Percentiles rank a stretch among this genome's conserved stretches.
phyloP scores from a whole-genome alignment of 1,140 invertebrate genomes.

The Arctopsyche grandis region DNA sequence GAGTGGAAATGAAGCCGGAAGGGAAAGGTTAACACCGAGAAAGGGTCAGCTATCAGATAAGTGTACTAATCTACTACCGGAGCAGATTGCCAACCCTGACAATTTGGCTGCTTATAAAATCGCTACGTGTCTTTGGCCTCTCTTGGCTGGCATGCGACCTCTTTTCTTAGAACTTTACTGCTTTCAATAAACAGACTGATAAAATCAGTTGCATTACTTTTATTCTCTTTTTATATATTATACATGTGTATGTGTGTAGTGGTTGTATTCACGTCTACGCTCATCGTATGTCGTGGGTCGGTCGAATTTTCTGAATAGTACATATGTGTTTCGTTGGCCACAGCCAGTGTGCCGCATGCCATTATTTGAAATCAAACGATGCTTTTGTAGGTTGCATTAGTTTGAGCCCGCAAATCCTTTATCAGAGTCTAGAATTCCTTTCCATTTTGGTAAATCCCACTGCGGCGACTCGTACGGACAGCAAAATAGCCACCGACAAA shows the following conservation, averaged over 20 bases:
- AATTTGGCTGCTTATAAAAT: conserved; percentile 8
- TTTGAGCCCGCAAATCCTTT: conserved; percentile 11
- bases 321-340: too few species aligned
- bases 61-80: neutral
- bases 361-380: neutral
- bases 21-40: neutral
- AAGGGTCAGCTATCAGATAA: neutral
- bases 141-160: neutral
- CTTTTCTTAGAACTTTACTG: too few species aligned
- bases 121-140: neutral
- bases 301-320: too few species aligned
- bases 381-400: neutral
- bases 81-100: neutral
- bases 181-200: neutral
- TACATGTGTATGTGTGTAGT: neutral
- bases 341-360: neutral
- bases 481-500: too few species aligned
- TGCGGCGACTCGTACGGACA: neutral
- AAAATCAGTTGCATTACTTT: too few species aligned
- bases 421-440: neutral
- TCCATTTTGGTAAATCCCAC: neutral
- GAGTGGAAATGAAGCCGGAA: neutral
- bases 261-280: too few species aligned
- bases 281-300: too few species aligned
- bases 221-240: neutral